Evolutionary conservation across 2,113 vertebrate genomes (phyloP).

Genomic region (Solenodon paradoxus): DNA sequence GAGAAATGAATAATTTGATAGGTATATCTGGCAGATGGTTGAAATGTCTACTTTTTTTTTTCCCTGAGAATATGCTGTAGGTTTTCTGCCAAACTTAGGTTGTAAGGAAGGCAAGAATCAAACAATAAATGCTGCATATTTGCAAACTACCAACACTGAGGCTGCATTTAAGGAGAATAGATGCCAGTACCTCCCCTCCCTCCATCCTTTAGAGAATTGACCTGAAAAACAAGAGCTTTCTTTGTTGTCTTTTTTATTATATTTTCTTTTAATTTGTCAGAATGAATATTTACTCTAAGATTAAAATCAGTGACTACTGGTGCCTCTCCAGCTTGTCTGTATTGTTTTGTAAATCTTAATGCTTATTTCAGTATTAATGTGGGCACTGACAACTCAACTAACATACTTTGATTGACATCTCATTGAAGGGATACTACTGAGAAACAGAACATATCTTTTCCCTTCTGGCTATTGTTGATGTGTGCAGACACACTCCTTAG

Average conservation of each 20-base stretch:
- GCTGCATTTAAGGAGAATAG: constrained; percentile 13
- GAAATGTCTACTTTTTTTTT: constrained; percentile 49
- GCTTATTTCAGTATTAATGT: constrained; percentile 65
- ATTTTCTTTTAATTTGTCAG: constrained; percentile 8
- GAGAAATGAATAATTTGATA: constrained; percentile 80
- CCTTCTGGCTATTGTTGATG: not conserved
- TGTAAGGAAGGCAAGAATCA: constrained; percentile 62
- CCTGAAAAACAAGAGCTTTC: constrained; percentile 36
- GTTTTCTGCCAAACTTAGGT: constrained; percentile 63
- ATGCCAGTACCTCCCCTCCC: not conserved
- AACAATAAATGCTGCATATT: constrained; percentile 59
- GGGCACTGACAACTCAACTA: not conserved
- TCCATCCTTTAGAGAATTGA: not conserved
- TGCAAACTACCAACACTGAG: constrained; percentile 25
- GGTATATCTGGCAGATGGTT: constrained; percentile 73
- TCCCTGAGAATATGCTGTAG: constrained; percentile 56
- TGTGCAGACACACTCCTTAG: not conserved
- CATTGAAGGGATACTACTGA: not conserved
- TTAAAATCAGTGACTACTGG: constrained; percentile 21
- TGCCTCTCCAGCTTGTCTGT: constrained; percentile 59
- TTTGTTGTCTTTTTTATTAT: not conserved
- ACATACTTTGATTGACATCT: constrained; percentile 53
- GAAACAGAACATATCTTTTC: not conserved
- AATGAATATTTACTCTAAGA: constrained; percentile 75
- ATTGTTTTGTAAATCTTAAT: constrained; percentile 66